Percentiles rank a stretch among this genome's conserved stretches.
These are phyloP conservation scores for Pampus argenteus DNA, from an alignment of 2,797 vertebrate genomes.

Conservation along the genomic window DNA sequence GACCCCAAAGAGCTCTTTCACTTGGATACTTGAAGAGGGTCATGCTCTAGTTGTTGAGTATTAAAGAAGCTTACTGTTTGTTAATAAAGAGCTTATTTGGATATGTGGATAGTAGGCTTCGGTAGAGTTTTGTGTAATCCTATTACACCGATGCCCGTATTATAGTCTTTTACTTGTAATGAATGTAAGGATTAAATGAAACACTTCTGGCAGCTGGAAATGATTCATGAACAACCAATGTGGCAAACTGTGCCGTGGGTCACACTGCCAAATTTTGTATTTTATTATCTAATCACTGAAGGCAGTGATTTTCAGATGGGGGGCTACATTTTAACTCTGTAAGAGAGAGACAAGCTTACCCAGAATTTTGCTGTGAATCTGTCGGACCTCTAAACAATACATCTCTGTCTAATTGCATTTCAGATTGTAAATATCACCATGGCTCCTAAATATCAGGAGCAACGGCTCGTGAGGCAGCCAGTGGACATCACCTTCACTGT, in stretches of 20 bases:
- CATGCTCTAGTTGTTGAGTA: conserved; percentile 47
- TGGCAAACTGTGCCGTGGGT: conserved; percentile 5
- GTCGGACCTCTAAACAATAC: background rate
- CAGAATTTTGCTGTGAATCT: conserved; percentile 8
- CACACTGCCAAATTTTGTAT: conserved; percentile 8
- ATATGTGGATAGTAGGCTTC: conserved; percentile 33
- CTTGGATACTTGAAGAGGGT: conserved; percentile 20
- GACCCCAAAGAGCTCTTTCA: conserved; percentile 9
- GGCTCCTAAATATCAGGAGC: conserved; percentile 74
- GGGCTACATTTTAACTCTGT: conserved; percentile 5
- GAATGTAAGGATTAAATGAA: conserved; percentile 46
- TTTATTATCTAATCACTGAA: conserved; percentile 31
- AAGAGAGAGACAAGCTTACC: conserved; percentile 5
- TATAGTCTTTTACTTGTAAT: conserved; percentile 38
- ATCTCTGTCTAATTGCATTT: conserved; percentile 32
- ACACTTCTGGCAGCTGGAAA: conserved; percentile 31
- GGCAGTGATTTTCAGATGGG: background rate
- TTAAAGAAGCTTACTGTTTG: conserved; percentile 52
- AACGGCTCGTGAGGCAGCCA: conserved; percentile 80
- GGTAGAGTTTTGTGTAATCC: conserved; percentile 46
- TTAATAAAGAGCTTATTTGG: conserved; percentile 58
- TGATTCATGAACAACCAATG: conserved; percentile 19
- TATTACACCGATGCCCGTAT: conserved; percentile 42
- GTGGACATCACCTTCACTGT: conserved; percentile 92
- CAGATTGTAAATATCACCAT: conserved; percentile 94